A percentile compares a stretch with the other conserved stretches of the same genome.
Conservation (phyloP, 2,113 vertebrate genomes). For the Pogona vitticeps region DNA sequence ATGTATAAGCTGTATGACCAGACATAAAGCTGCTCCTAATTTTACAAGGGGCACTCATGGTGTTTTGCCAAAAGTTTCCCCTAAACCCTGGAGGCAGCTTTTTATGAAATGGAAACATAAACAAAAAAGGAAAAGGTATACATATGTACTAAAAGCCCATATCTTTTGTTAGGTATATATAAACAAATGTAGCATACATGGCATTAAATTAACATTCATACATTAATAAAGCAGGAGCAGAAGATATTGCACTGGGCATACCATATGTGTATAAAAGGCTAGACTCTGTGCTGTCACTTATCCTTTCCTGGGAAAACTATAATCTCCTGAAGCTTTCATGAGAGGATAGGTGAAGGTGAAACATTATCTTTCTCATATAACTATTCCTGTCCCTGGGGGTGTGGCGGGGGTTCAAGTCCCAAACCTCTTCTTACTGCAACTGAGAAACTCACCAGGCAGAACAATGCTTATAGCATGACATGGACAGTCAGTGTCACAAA, state of each 20-base stretch:
- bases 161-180: not conserved
- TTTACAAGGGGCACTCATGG: not conserved
- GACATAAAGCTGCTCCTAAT: not conserved
- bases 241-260: not conserved
- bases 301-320: not conserved
- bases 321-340: too few relatives aligned
- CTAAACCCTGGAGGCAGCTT: too few relatives aligned
- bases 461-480: not conserved
- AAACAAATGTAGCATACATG: not conserved
- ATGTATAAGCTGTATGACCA: too few relatives aligned
- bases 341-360: too few relatives aligned
- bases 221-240: conserved; percentile 8
- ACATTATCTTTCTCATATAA: too few relatives aligned
- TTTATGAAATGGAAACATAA: not conserved
- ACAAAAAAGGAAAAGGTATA: conserved; percentile 3
- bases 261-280: not conserved
- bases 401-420: not conserved
- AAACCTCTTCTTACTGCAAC: not conserved
- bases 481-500: not conserved
- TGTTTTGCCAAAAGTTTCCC: not conserved
- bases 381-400: too few relatives aligned
- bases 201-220: not conserved
- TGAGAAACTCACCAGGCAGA: not conserved
- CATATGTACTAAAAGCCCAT: not conserved
- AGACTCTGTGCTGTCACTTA: not conserved